These are phyloP conservation scores for Rhynchophorus ferrugineus DNA, from an alignment of 1,140 invertebrate genomes.

Conservation along the genomic window DNA sequence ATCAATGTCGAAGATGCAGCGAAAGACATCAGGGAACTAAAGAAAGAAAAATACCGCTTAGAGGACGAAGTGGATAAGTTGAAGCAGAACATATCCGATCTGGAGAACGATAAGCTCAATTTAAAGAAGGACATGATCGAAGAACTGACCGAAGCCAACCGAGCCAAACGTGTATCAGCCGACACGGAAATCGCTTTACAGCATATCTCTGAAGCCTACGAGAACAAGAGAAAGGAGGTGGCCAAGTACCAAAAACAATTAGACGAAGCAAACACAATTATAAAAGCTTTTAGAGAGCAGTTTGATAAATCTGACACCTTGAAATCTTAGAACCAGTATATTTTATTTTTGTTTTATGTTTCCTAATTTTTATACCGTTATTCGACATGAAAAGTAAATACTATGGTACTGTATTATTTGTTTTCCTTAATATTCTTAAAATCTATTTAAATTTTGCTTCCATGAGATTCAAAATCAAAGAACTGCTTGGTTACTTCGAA, in stretches of 20 bases:
- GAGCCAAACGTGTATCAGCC: conserved; percentile 21
- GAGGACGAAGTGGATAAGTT: conserved; percentile 22
- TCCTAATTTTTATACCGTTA: too few relatives aligned
- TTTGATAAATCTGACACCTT: conserved; percentile 10
- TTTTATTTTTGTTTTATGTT: too few relatives aligned
- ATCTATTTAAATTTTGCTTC: too few relatives aligned
- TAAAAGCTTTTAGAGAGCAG: conserved; percentile 17
- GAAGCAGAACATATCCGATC: conserved; percentile 19
- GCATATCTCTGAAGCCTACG: conserved; percentile 26
- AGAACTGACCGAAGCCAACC: conserved; percentile 25
- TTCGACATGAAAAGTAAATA: too few relatives aligned
- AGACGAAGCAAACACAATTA: conserved; percentile 22
- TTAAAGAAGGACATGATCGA: conserved; percentile 26
- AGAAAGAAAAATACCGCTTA: conserved; percentile 11
- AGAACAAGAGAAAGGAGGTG: conserved; percentile 24
- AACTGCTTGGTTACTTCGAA: too few relatives aligned
- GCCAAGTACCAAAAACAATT: conserved; percentile 10
- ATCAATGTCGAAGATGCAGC: conserved; percentile 6
- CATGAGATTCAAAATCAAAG: too few relatives aligned
- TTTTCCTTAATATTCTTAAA: too few relatives aligned
- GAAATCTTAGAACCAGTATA: conserved; percentile 1
- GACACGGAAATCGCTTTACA: conserved; percentile 26
- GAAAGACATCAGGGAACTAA: conserved; percentile 10
- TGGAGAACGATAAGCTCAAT: conserved; percentile 24
- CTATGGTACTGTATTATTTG: too few relatives aligned